Conservation (phyloP, 1,140 invertebrate genomes). For the Cotesia typhae region DNA sequence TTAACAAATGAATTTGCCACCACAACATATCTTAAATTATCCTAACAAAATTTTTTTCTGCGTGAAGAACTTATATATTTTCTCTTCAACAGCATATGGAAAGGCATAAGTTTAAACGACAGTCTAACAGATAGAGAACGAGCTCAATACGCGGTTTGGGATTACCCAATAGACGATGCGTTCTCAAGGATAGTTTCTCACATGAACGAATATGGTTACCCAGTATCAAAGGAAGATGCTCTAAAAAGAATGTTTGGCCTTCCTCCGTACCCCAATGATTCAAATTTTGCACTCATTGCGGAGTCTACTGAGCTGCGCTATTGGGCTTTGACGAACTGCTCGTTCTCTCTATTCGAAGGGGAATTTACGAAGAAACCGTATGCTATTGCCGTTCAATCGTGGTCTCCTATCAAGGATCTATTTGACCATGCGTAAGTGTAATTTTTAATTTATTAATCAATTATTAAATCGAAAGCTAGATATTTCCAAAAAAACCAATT, state of each 20-base stretch:
- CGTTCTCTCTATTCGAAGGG: constrained; percentile 89
- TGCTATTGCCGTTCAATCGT: constrained; percentile 95
- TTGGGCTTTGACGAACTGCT: constrained; percentile 85
- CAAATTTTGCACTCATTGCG: constrained; percentile 92
- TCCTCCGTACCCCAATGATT: constrained; percentile 75
- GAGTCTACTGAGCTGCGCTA: constrained; percentile 95
- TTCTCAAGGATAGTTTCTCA: constrained; percentile 99
- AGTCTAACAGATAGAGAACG: constrained; percentile 87
- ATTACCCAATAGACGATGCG: constrained; percentile 97
- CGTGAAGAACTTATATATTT: background rate
- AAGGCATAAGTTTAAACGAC: constrained; percentile 96
- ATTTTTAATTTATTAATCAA: background rate
- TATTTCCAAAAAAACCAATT: background rate
- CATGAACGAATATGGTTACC: constrained; percentile 90
- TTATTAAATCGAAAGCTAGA: background rate
- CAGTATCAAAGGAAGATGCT: constrained; percentile 79
- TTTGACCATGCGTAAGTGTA: constrained; percentile 86
- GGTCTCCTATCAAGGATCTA: constrained; percentile 90
- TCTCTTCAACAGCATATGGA: constrained; percentile 84
- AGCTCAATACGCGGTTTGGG: constrained; percentile 96
- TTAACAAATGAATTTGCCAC: too few species aligned
- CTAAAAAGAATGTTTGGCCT: constrained; percentile 76
- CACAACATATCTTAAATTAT: too few species aligned
- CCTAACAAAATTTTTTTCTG: too few species aligned
- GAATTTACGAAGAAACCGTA: constrained; percentile 97